Evolutionary conservation across 2,888 invertebrate species (phyloP), one percentile per base, ranked within the genome.

Genomic region (Euzophera pinguis): DNA sequence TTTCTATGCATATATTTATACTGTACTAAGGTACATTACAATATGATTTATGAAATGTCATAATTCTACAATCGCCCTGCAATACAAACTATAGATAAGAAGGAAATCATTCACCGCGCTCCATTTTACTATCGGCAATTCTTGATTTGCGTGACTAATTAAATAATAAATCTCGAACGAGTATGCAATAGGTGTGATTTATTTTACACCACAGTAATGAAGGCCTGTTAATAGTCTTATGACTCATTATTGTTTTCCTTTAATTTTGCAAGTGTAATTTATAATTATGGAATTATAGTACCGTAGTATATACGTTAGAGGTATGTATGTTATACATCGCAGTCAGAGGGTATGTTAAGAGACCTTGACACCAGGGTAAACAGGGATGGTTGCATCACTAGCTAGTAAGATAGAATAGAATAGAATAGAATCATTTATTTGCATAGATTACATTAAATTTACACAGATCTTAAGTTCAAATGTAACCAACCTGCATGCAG

Each of bases 131-230:
- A 45, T 45, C 45, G 45, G 32, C 32, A 14, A 39, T 39, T 39
- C 37, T 39, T 45, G 45, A 45, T 32, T 45, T 45, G 45, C 45
- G 45, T 45, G 45, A 34, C 32, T 45, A 45, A 45, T 45, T 32
- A 16, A 34, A 45, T 45, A 34, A 32, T 34, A 45, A 45, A 34
- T 45, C 39, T 39, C 1, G 14, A 16, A 14, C 8, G 14, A 8
- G 16, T 5, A n/a, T n/a, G n/a, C n/a, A n/a, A 39, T 9, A 9
- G 39, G 39, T 9, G 38, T 8, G 38, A 38, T 39, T 39, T 39
- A 39, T 39, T 39, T 12, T 16, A 16, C 14, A 22, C 43, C 12
- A 13, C 12, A 27, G 12, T 12, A n/a, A 43, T 5, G n/a, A 27
- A 27, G 5, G 22, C 5, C 27, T 43, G 43, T 27, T 22, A 7